These are phyloP conservation scores for Platanista minor DNA, from an alignment of 2,113 vertebrate species.

Conservation along the genomic window DNA sequence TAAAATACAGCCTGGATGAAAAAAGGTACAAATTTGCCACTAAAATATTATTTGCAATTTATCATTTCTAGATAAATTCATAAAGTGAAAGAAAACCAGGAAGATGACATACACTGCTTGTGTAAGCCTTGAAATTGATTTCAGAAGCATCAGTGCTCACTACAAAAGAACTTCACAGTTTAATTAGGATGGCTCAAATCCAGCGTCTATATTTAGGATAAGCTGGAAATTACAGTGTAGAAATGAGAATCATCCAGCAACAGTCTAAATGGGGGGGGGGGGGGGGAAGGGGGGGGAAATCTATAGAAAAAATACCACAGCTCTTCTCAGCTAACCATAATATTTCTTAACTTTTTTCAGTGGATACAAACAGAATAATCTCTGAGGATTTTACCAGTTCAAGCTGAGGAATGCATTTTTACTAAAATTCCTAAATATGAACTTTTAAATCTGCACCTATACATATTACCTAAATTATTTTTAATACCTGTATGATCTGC, in stretches of 20 bases:
- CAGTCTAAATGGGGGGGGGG: neutral
- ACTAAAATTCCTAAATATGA: neutral
- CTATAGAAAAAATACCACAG: neutral
- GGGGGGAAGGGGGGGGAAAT: neutral
- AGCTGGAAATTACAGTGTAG: slow-evolving; percentile 71
- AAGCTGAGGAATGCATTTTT: neutral
- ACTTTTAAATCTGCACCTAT: neutral
- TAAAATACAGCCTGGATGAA: neutral
- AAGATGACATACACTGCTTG: slow-evolving; percentile 43
- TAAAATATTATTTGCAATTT: slow-evolving; percentile 42
- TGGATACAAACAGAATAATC: neutral
- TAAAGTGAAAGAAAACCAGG: slow-evolving; percentile 29
- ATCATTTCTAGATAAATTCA: slow-evolving; percentile 48
- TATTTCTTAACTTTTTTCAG: slow-evolving; percentile 1
- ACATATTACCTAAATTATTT: neutral
- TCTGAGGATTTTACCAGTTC: neutral
- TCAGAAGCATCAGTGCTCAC: slow-evolving; percentile 63
- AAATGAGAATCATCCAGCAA: slow-evolving; percentile 52
- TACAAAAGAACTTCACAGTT: slow-evolving; percentile 71
- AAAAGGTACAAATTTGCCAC: neutral
- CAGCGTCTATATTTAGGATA: slow-evolving; percentile 76
- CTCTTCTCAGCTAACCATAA: slow-evolving; percentile 3
- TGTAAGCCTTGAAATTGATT: slow-evolving; percentile 73
- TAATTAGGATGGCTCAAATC: slow-evolving; percentile 79
- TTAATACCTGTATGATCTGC: slow-evolving; percentile 45